phyloP scores from a whole-genome alignment of 2,797 vertebrate genomes.

The Dipus sagitta region DNA sequence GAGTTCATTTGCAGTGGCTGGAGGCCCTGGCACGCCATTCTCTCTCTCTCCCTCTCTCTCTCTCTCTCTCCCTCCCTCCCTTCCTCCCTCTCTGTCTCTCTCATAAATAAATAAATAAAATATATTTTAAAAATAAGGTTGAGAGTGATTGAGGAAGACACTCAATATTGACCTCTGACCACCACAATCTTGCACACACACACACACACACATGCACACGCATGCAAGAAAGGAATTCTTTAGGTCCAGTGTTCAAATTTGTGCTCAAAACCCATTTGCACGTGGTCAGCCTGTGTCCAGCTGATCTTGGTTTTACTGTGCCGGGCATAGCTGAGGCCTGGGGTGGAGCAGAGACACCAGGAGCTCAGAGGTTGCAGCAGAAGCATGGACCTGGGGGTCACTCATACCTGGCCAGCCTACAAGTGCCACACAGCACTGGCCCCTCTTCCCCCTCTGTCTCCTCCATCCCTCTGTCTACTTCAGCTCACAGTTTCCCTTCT shows the following conservation, averaged over 20 bases:
- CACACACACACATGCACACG: too few relatives aligned
- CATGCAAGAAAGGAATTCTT: not conserved
- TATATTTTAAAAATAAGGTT: too few relatives aligned
- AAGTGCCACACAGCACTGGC: not conserved
- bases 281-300: not conserved
- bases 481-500: not conserved
- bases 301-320: not conserved
- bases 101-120: too few relatives aligned
- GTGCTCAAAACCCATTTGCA: not conserved
- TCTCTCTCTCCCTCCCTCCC: too few relatives aligned
- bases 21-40: too few relatives aligned
- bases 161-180: too few relatives aligned
- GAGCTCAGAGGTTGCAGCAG: not conserved
- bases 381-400: accelerated
- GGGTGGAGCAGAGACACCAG: not conserved
- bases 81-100: too few relatives aligned
- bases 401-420: not conserved
- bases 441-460: not conserved
- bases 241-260: not conserved
- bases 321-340: not conserved
- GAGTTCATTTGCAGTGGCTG: too few relatives aligned
- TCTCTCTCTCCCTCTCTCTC: too few relatives aligned
- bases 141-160: too few relatives aligned
- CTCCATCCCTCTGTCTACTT: not conserved
- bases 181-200: too few relatives aligned